phyloP scores from a whole-genome alignment of 1,140 invertebrate species.

The Drosophila bifasciata region DNA sequence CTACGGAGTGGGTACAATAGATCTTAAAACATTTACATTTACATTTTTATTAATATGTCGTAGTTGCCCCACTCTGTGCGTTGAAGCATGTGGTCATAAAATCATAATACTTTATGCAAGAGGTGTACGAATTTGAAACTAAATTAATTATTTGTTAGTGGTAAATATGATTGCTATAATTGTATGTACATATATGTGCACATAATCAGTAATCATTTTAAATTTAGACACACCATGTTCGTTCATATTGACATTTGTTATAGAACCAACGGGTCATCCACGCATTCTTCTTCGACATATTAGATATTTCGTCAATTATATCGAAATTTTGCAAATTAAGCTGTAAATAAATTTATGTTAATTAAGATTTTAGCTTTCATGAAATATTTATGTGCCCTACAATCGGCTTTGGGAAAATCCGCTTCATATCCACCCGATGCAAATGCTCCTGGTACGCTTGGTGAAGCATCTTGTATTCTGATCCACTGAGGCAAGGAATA shows the following conservation, averaged over 20 bases:
- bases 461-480: conserved; percentile 86
- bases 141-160: too few species aligned
- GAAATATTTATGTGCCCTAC: conserved; percentile 84
- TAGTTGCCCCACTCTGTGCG: too few species aligned
- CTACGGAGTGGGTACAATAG: too few species aligned
- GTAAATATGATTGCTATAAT: too few species aligned
- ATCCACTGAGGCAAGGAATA: conserved; percentile 89
- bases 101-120: too few species aligned
- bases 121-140: too few species aligned
- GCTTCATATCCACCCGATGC: conserved; percentile 90
- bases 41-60: too few species aligned
- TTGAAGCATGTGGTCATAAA: too few species aligned
- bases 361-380: not conserved
- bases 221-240: conserved; percentile 63
- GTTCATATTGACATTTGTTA: conserved; percentile 71
- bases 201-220: not conserved
- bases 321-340: conserved; percentile 28
- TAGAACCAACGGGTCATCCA: conserved; percentile 77
- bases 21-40: too few species aligned
- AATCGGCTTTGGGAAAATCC: conserved; percentile 92
- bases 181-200: too few species aligned
- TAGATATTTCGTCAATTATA: conserved; percentile 49
- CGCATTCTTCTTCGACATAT: conserved; percentile 57
- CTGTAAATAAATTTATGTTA: conserved; percentile 30
- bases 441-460: conserved; percentile 92